Evolutionary conservation across 2,888 invertebrate genomes (phyloP), one percentile per base, ranked within the genome.

Genomic region (Tubulanus polymorphus): DNA sequence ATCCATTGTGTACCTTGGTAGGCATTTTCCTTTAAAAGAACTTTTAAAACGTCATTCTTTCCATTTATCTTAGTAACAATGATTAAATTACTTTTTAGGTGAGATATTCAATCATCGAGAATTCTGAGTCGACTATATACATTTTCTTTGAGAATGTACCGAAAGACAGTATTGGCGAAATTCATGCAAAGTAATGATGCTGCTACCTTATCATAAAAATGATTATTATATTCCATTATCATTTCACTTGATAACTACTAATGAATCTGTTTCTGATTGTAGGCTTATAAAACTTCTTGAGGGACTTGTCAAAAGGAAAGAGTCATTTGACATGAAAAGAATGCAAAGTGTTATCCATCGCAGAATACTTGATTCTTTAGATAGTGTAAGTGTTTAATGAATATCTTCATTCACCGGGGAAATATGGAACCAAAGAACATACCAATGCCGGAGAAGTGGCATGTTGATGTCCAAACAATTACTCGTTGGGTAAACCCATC

Each of bases 1-100:
- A 91, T 71, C 90, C 91, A 0, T 85, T 85, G 64, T 91, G 91
- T 25, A 90, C 89, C 70, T 85, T 86, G 72, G 89, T 90, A 63
- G 55, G 83, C 77, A 48, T 18, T n/a, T n/a, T n/a, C n/a, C n/a
- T n/a, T n/a, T n/a, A n/a, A n/a, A n/a, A n/a, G n/a, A n/a, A n/a
- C n/a, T n/a, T n/a, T n/a, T n/a, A n/a, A n/a, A n/a, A n/a, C n/a
- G n/a, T n/a, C n/a, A n/a, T n/a, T n/a, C n/a, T n/a, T n/a, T n/a
- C n/a, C n/a, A n/a, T n/a, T n/a, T n/a, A n/a, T n/a, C n/a, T n/a
- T n/a, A n/a, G n/a, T n/a, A n/a, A n/a, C n/a, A n/a, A n/a, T n/a
- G n/a, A n/a, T n/a, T n/a, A n/a, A n/a, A n/a, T n/a, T n/a, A n/a
- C n/a, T n/a, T 76, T 79, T 48, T 77, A 88, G 88, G 85, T 90